phyloP scores from a whole-genome alignment of 2,888 invertebrate genomes.

The Noctua janthina region DNA sequence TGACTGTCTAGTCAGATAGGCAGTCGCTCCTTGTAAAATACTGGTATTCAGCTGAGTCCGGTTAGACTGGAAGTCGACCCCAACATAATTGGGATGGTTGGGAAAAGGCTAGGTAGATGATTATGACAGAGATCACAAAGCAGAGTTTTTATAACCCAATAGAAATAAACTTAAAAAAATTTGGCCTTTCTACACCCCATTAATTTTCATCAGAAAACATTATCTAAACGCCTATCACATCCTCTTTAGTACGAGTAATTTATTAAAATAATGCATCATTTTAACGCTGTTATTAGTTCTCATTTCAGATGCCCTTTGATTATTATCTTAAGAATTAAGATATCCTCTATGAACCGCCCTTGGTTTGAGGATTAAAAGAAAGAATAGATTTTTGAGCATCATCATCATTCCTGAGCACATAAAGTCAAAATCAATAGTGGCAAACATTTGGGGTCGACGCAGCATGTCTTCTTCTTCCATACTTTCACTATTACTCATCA shows the following conservation, averaged over 20 bases:
- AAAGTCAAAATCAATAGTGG: not conserved
- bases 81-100: no score
- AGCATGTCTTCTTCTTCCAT: no score
- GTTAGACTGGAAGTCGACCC: no score
- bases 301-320: conserved; percentile 42
- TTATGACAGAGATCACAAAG: not conserved
- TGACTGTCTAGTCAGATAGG: no score
- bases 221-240: conserved; percentile 8
- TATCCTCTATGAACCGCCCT: not conserved
- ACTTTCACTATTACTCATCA: no score
- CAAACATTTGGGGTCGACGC: no score
- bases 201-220: conserved; percentile 20
- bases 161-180: not conserved
- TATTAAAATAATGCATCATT: not conserved
- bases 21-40: no score
- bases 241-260: not conserved
- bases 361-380: not conserved
- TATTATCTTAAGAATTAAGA: not conserved
- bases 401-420: no score
- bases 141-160: not conserved
- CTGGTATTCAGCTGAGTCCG: no score
- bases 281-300: not conserved
- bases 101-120: no score
- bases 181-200: conserved; percentile 26
- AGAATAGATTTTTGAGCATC: not conserved